Evolutionary conservation across 2,888 invertebrate genomes (phyloP), one percentile per base, ranked within the genome.

Genomic region (Perithous albicinctus): DNA sequence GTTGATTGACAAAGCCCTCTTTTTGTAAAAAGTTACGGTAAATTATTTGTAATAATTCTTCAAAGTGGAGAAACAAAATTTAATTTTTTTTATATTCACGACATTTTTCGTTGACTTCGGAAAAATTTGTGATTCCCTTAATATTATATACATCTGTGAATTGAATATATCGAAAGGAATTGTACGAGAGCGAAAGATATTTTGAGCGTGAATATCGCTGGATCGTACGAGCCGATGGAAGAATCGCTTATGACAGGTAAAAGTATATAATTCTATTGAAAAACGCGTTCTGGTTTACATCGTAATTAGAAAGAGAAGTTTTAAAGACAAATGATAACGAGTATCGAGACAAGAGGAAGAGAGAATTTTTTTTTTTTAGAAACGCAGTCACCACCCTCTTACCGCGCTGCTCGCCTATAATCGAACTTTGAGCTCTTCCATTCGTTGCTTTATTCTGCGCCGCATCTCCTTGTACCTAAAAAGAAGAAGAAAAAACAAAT

Each of bases 401-500:
- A 63, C 67, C 69, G 74, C 72, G 59, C 15, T 15, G 86, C 70
- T 75, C 76, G 74, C 69, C 89, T 90, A 95, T 88, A 95, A 93
- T 88, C 95, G 94, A 87, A 95, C 95, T 93, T 95, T 96, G 41
- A 96, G 92, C 89, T 95, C 95, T 90, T 96, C 95, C 95, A 96
- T 95, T 87, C 96, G 94, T 87, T 94, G 93, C 86, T 95, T 94
- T 87, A 96, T 95, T 87, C 95, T 93, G 78, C 94, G 94, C 82
- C 94, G 94, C 93, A 95, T 93, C 88, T 96, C 95, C 82, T 94
- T 93, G 88, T 94, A 95, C 89, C 95, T 95, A 61, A 61, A 86
- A 77, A 81, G 81, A 73, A 81, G 73, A 80, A 51, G 38, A 26
- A 41, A 23, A 12, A 18, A 20, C 6, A 29, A n/a, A n/a, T n/a